phyloP scores from a whole-genome alignment of 2,797 vertebrate species.

The Acanthopagrus latus region DNA sequence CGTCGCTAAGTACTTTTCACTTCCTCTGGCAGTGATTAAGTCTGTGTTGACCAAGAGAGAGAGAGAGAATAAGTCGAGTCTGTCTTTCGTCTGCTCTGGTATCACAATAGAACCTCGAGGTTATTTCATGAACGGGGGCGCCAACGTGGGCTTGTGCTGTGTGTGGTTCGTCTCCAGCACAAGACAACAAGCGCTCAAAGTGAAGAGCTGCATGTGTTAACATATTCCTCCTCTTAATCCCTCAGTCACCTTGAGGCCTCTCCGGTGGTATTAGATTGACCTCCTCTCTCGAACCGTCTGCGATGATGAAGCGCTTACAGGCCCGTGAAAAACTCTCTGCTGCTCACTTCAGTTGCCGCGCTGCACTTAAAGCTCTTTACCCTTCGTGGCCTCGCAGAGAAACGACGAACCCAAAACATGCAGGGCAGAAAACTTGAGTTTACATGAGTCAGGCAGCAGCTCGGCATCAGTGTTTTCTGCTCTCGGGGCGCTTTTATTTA shows the following conservation, averaged over 20 bases:
- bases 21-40: neutral
- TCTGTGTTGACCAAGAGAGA: neutral
- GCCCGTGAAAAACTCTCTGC: slow-evolving; percentile 37
- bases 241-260: slow-evolving; percentile 18
- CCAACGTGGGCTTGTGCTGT: too few relatives aligned
- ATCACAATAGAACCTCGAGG: neutral
- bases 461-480: slow-evolving; percentile 5
- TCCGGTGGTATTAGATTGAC: slow-evolving; percentile 29
- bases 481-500: neutral
- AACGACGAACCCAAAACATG: slow-evolving; percentile 2
- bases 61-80: too few relatives aligned
- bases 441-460: slow-evolving; percentile 15
- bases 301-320: slow-evolving; percentile 14
- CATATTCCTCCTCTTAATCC: slow-evolving; percentile 6
- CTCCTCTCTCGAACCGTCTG: slow-evolving; percentile 24
- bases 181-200: neutral
- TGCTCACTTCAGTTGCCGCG: slow-evolving; percentile 42
- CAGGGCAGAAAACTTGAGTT: neutral
- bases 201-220: slow-evolving; percentile 13
- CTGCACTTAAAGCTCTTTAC: slow-evolving; percentile 49
- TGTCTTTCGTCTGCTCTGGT: neutral
- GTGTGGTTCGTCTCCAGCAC: neutral
- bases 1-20: neutral
- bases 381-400: slow-evolving; percentile 17
- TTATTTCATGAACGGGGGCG: neutral